These are phyloP conservation scores for Orcinus orca DNA, from an alignment of 2,113 vertebrate genomes.

Conservation along the genomic window DNA sequence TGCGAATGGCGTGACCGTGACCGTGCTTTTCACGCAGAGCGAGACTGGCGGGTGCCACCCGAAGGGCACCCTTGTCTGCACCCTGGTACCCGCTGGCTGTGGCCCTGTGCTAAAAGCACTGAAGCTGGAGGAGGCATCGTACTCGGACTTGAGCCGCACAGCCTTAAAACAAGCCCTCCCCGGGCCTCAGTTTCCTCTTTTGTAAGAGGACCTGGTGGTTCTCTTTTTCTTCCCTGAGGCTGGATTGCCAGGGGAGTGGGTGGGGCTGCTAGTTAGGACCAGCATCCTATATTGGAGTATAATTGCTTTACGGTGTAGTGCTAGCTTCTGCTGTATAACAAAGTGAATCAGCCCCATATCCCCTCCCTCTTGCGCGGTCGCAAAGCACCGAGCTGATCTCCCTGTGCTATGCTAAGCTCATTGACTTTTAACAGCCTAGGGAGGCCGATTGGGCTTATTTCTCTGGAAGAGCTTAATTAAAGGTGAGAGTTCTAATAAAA, in stretches of 20 bases:
- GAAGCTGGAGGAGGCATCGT: not conserved
- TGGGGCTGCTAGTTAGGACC: rapidly evolving
- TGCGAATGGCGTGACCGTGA: rapidly evolving
- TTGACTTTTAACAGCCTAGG: not conserved
- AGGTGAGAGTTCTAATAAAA: not conserved
- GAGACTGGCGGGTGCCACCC: rapidly evolving
- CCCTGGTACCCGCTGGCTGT: not conserved
- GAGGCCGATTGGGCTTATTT: rapidly evolving
- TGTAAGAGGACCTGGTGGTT: not conserved
- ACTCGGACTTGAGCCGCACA: not conserved
- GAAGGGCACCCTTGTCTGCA: not conserved
- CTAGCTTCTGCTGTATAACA: no score
- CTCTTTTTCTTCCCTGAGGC: not conserved
- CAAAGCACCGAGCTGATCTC: no score
- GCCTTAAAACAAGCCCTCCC: not conserved
- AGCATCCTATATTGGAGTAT: not conserved
- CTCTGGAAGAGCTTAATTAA: not conserved
- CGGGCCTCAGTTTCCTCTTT: not conserved
- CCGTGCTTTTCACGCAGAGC: rapidly evolving
- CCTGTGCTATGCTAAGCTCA: no score
- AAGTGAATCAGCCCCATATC: no score
- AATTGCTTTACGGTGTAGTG: no score
- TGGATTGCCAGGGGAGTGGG: no score
- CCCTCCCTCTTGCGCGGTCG: no score
- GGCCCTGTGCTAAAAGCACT: rapidly evolving